Percentiles rank a stretch among this genome's conserved stretches.
Evolutionary conservation across 2,888 invertebrate species (phyloP).

Genomic region (Sarcophaga rosellei): DNA sequence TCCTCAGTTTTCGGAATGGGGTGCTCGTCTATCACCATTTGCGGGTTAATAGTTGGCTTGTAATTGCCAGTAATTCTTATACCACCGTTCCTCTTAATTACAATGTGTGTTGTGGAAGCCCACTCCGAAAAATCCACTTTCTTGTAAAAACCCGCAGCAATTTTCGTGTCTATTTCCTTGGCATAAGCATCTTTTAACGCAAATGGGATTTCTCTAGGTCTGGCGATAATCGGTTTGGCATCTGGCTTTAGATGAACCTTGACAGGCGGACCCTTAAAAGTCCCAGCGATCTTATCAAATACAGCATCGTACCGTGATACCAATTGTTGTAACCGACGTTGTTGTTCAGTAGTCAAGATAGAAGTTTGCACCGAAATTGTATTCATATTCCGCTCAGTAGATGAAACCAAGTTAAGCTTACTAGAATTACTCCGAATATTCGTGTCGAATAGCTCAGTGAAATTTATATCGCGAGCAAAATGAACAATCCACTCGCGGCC

Average conservation of each 20-base stretch:
- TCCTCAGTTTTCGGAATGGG: slow-evolving; percentile 40
- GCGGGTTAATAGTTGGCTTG: no score
- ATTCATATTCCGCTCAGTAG: no score
- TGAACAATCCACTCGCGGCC: slow-evolving; percentile 33
- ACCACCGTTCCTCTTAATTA: slow-evolving; percentile 49
- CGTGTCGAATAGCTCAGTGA: not conserved
- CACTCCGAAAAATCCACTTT: slow-evolving; percentile 48
- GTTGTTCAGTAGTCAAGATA: no score
- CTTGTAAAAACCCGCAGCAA: slow-evolving; percentile 35
- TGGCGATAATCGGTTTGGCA: slow-evolving; percentile 27
- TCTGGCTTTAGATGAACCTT: slow-evolving; percentile 24
- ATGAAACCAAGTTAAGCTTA: no score
- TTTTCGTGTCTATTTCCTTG: slow-evolving; percentile 31
- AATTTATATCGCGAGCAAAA: slow-evolving; percentile 31
- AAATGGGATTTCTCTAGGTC: slow-evolving; percentile 30
- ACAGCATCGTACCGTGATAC: no score
- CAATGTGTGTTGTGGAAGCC: slow-evolving; percentile 54
- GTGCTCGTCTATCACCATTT: slow-evolving; percentile 55
- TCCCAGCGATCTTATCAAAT: not conserved
- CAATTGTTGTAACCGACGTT: no score
- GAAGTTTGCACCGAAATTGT: no score
- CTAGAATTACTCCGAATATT: no score
- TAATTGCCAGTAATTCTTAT: slow-evolving; percentile 9
- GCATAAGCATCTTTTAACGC: slow-evolving; percentile 36
- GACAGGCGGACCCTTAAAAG: not conserved